Evolutionary conservation across 2,113 vertebrate genomes (phyloP).

Genomic region (Xyrauchen texanus): DNA sequence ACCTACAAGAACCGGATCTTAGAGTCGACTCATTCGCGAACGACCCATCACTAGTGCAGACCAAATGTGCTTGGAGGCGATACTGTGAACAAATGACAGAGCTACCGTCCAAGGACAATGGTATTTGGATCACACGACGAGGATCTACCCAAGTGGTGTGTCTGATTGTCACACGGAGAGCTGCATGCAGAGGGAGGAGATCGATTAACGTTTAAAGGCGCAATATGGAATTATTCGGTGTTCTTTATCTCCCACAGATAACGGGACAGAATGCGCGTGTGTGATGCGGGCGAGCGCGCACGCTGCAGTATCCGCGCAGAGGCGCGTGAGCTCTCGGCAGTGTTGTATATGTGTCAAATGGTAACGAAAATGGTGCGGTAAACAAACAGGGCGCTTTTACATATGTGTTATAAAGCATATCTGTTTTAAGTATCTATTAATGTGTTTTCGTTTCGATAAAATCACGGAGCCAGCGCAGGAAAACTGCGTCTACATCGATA

Average conservation of each 20-base stretch:
- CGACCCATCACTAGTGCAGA: no score
- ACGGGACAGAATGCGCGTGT: slow-evolving; percentile 24
- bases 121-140: neutral
- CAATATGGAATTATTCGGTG: neutral
- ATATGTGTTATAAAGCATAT: neutral
- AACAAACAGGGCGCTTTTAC: neutral
- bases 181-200: neutral
- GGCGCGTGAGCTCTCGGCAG: slow-evolving; percentile 18
- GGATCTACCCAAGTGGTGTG: neutral
- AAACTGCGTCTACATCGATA: neutral
- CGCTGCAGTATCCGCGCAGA: slow-evolving; percentile 30
- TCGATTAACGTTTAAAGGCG: neutral
- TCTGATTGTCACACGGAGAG: no score
- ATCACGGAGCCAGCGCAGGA: no score
- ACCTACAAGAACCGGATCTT: no score
- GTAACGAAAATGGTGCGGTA: neutral
- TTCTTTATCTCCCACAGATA: slow-evolving; percentile 1
- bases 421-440: neutral
- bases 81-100: neutral
- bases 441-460: neutral
- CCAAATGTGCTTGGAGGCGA: slow-evolving; percentile 13
- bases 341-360: neutral
- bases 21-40: no score
- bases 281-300: slow-evolving; percentile 26
- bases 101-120: slow-evolving; percentile 11